phyloP scores from a whole-genome alignment of 2,113 vertebrate genomes.

The Tetrao urogallus region DNA sequence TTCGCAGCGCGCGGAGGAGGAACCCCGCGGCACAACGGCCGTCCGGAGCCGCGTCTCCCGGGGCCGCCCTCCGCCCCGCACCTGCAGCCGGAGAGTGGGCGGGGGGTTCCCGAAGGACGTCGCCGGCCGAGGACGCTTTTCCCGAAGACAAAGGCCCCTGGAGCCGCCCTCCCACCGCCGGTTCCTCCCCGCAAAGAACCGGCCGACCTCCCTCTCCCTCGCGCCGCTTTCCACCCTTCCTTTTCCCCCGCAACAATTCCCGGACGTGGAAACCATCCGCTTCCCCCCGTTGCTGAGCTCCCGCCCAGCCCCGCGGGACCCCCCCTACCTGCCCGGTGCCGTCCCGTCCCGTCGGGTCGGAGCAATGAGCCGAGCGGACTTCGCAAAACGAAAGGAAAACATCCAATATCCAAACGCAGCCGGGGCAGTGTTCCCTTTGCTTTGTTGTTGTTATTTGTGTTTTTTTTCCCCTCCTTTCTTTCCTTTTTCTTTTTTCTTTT shows the following conservation, averaged over 20 bases:
- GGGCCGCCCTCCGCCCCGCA: neutral
- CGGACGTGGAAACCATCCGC: neutral
- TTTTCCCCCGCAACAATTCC: neutral
- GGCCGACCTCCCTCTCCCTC: neutral
- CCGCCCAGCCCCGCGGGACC: neutral
- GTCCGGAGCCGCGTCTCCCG: too few relatives aligned
- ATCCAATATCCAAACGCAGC: conserved; percentile 31
- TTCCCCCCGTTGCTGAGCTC: neutral
- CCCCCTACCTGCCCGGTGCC: too few relatives aligned
- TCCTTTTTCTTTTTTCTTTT: neutral
- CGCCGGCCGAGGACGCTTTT: neutral
- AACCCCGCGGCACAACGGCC: too few relatives aligned
- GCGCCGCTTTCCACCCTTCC: neutral
- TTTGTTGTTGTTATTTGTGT: neutral
- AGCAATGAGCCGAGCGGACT: neutral
- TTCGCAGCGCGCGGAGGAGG: too few relatives aligned
- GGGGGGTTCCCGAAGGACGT: neutral
- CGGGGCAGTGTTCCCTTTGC: neutral
- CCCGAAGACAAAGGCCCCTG: neutral
- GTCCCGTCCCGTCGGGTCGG: neutral
- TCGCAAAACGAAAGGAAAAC: conserved; percentile 59
- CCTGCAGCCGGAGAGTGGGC: too few relatives aligned
- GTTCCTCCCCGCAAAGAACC: neutral
- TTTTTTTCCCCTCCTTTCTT: neutral
- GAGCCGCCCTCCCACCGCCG: neutral